phyloP scores from a whole-genome alignment of 2,888 invertebrate genomes.

The Endomychus coccineus region DNA sequence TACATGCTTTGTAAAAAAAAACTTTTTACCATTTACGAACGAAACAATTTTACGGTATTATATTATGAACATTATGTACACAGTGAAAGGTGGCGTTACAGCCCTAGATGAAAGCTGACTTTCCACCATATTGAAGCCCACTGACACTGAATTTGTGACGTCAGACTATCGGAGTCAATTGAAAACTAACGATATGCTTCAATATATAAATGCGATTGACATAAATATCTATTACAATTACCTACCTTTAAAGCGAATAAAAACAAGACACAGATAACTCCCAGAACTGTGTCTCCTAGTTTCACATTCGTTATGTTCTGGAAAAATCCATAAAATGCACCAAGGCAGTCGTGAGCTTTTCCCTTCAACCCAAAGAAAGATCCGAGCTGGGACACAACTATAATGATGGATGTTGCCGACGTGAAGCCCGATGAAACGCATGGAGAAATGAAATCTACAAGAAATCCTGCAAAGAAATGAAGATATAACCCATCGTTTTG shows the following conservation, averaged over 20 bases:
- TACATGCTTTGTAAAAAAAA: too few relatives aligned
- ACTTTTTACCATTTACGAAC: too few relatives aligned
- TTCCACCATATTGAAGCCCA: too few relatives aligned
- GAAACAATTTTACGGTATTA: too few relatives aligned
- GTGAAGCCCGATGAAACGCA: slow-evolving; percentile 81
- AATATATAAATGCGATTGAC: too few relatives aligned
- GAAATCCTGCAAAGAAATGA: slow-evolving; percentile 58
- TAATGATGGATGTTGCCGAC: slow-evolving; percentile 73
- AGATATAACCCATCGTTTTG: background rate
- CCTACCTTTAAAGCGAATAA: slow-evolving; percentile 63
- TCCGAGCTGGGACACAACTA: slow-evolving; percentile 67
- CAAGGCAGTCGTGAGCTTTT: slow-evolving; percentile 59
- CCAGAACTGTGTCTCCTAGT: slow-evolving; percentile 57
- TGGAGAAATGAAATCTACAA: slow-evolving; percentile 77
- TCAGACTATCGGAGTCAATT: too few relatives aligned
- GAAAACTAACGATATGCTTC: too few relatives aligned
- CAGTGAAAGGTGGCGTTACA: too few relatives aligned
- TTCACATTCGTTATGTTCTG: slow-evolving; percentile 48
- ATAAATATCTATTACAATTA: too few relatives aligned
- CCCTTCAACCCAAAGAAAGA: slow-evolving; percentile 64
- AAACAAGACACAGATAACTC: slow-evolving; percentile 55
- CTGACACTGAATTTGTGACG: too few relatives aligned
- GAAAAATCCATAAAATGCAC: slow-evolving; percentile 50
- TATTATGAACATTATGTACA: too few relatives aligned
- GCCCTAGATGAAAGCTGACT: too few relatives aligned